Conservation (phyloP, 2,797 vertebrate genomes). For the Chiloscyllium punctatum region DNA sequence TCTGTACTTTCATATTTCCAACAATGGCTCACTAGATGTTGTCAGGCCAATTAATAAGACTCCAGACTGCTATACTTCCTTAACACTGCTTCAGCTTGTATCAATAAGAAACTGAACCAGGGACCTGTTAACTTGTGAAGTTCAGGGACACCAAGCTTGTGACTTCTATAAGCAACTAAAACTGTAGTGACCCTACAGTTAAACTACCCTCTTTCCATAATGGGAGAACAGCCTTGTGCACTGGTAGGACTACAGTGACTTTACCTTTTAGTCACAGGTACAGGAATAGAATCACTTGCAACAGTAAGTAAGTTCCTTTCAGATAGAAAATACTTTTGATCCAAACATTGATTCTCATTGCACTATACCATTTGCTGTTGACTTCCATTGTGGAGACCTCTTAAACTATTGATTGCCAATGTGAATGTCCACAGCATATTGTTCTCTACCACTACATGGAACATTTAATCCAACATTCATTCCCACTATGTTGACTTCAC, state of each 20-base stretch:
- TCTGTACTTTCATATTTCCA: background rate
- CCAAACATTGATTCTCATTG: background rate
- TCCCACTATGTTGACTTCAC: background rate
- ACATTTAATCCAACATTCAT: slow-evolving; percentile 11
- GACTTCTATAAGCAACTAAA: background rate
- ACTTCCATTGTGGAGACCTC: background rate
- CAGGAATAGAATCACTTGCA: too few relatives aligned
- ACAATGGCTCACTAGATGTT: background rate
- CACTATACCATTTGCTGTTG: background rate
- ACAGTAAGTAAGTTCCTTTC: background rate
- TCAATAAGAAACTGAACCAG: background rate
- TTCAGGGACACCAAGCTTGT: background rate
- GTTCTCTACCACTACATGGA: background rate
- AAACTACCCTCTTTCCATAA: too few relatives aligned
- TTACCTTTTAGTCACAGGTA: background rate
- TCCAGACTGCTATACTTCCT: background rate
- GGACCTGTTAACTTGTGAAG: background rate
- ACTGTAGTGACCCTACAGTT: too few relatives aligned
- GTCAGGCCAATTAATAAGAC: background rate
- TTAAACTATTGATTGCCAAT: background rate
- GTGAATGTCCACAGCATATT: background rate
- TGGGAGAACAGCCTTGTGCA: too few relatives aligned
- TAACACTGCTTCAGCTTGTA: background rate
- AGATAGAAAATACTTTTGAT: background rate
- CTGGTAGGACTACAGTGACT: too few relatives aligned